phyloP scores from a whole-genome alignment of 2,888 invertebrate genomes.

The Zaprionus lineosus region DNA sequence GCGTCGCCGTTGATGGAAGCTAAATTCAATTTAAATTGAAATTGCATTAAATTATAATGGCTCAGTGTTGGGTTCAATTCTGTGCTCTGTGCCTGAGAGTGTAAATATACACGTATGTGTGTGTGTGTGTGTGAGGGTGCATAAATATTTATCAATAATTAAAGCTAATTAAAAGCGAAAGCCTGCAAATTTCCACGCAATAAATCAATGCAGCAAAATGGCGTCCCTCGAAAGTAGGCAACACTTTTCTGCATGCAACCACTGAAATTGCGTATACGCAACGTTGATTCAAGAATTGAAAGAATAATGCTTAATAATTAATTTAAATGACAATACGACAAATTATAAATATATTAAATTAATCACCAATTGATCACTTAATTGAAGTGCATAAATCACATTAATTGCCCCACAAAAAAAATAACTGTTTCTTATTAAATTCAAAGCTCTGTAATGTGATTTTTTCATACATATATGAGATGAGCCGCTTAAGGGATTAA shows the following conservation, averaged over 20 bases:
- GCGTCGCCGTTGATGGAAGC: constrained; percentile 5
- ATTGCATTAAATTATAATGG: constrained; percentile 51
- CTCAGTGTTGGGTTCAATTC: no score
- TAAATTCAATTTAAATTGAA: constrained; percentile 31
- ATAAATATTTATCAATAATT: constrained; percentile 42
- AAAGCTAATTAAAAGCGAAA: constrained; percentile 40
- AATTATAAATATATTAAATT: no score
- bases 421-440: no score
- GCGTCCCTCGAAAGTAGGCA: constrained; percentile 41
- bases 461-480: no score
- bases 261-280: constrained; percentile 40
- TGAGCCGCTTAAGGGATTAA: no score
- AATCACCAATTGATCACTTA: no score
- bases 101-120: background rate
- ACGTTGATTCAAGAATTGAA: background rate
- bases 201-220: constrained; percentile 30
- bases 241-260: background rate
- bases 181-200: constrained; percentile 6
- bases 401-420: no score
- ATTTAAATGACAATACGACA: background rate
- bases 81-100: background rate
- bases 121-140: background rate
- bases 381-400: no score
- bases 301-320: constrained; percentile 5
- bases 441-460: no score